Base-by-base conservation (phyloP, 1,140 invertebrate genomes). In the Thalassaphorura encarpata region DNA sequence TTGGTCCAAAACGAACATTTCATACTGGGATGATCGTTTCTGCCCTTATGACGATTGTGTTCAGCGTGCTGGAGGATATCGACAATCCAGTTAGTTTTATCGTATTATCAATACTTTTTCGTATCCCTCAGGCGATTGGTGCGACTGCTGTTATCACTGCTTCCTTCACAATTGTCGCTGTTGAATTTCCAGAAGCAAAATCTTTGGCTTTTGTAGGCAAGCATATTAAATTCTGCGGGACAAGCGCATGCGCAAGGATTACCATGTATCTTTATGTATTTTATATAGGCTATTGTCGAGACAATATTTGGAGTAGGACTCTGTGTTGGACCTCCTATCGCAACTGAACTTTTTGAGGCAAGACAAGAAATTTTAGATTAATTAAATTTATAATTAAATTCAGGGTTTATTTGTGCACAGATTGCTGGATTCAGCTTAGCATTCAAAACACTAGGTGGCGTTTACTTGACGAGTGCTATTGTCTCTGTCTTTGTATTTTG, bases 91-190 rank as follows among this genome's bases (percentile, higher is more conserved):
- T 79, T 49, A 76, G 81, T 0, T 97, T 94, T 71, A 89, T 95
- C 61, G 78, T 82, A 11, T 74, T 91, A 48, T 90, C 88, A 56
- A 90, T 96, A 70, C 63, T 83, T 1, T 85, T 92, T 53, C 77
- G 92, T 56, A 87, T 89, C 56, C 70, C 91, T 21, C 91, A 96
- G 73, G 92, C 91, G 0, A 73, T 24, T 29, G 41, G 42, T 13
- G 11, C 13, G 5, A 46, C 36, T 0, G 89, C 88, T 3, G 93
- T 93, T 72, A 75, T 93, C 1, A 95, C 89, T 2, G 87, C 90
- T 1, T 85, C 84, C 63, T 95, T 94, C 72, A 87, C 89, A 0
- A 91, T 95, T 49, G 87, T 93, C 42, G 90, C 91, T 16, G 84
- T 84, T 70, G 86, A 91, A 72, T 96, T 96, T 75, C 90, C 91